Evolutionary conservation across 2,888 invertebrate species (phyloP), one percentile per base, ranked within the genome.

Genomic region (Acanthopleura granulata): DNA sequence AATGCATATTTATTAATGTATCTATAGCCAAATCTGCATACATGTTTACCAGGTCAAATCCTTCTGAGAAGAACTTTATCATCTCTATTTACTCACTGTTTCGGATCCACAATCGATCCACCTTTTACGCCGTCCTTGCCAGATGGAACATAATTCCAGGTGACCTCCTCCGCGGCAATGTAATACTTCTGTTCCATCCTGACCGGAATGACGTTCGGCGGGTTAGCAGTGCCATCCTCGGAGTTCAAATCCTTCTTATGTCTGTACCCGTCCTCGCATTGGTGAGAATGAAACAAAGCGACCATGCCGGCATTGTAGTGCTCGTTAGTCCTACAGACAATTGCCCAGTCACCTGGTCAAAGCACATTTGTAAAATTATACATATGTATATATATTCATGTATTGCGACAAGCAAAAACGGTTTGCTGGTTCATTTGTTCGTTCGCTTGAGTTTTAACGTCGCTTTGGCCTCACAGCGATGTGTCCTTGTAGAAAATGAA

Each of bases 101-200:
- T 18, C n/a, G 71, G 71, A 18, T 71, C 49, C 11, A 3, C 18
- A 6, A 71, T 14, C 18, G 49, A 22, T 14, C 25, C 71, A 3
- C 71, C 71, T 71, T 40, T 71, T 16, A 49, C 25, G 18, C 25
- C 49, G 16, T 79, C 74, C 49, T 22, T 50, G 16, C 70, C 74
- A 0, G 40, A 18, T 16, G 78, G 76, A 0, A 75, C 78, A 57
- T 77, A 81, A 49, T 81, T 75, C 81, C 81, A 81, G 11, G 51
- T 18, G 15, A 76, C 62, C 70, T 78, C 79, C 62, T 76, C 75
- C 25, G 78, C 81, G 16, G 76, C 75, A 9, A 81, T 51, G 75
- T 69, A 81, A 74, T 74, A 80, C 16, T 30, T 62, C 27, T 75
- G 69, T 12, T 18, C 61, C 4, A 22, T 14, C 25, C n/a, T 22